Evolutionary conservation across 1,140 invertebrate genomes (phyloP).

Genomic region (Amphibalanus amphitrite): DNA sequence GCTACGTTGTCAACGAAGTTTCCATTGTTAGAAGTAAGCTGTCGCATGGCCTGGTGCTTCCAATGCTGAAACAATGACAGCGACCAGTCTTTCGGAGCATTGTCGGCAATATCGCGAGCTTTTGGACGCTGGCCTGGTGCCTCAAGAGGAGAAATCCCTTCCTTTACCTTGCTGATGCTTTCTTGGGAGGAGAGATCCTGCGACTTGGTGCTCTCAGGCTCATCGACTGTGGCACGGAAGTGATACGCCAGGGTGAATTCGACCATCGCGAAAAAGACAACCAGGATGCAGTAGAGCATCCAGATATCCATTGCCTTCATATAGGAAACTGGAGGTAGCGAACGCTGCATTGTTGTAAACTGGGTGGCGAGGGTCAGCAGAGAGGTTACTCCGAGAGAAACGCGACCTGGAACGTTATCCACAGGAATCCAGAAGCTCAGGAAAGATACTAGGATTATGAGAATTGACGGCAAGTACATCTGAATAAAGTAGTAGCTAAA

Average conservation of each 20-base stretch:
- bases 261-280: neutral
- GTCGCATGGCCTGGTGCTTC: neutral
- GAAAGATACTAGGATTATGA: slow-evolving; percentile 17
- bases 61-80: no score
- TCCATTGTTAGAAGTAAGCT: no score
- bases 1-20: neutral
- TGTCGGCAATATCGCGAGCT: no score
- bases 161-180: no score
- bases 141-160: no score
- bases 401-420: slow-evolving; percentile 15
- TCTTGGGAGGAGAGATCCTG: no score
- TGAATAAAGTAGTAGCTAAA: slow-evolving; percentile 10
- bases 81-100: no score
- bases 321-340: slow-evolving; percentile 8
- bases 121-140: no score
- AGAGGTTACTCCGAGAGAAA: slow-evolving; percentile 15
- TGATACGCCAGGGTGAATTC: neutral
- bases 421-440: slow-evolving; percentile 15
- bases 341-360: slow-evolving; percentile 1
- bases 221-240: neutral
- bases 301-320: slow-evolving; percentile 4
- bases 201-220: no score
- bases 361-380: slow-evolving; percentile 16
- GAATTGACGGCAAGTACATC: slow-evolving; percentile 14
- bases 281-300: neutral